A percentile compares a stretch with the other conserved stretches of the same genome.
Evolutionary conservation across 2,888 invertebrate species (phyloP).

Genomic region (Ornithoptera priamus): DNA sequence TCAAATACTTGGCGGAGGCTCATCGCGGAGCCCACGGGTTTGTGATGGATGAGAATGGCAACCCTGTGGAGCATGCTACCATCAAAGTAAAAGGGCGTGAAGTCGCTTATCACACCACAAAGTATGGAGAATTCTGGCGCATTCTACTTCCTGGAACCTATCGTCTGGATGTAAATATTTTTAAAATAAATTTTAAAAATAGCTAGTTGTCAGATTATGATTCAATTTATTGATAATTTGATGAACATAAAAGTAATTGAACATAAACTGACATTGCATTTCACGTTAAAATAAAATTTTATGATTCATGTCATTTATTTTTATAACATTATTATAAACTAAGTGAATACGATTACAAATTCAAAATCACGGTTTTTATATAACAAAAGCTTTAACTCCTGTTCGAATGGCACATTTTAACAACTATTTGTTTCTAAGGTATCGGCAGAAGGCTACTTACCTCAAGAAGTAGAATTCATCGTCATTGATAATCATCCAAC

Average conservation of each 20-base stretch:
- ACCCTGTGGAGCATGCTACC: constrained; percentile 88
- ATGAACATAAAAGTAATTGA: no score
- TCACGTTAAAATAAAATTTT: no score
- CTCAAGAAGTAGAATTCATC: constrained; percentile 91
- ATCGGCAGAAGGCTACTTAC: constrained; percentile 90
- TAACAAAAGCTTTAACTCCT: no score
- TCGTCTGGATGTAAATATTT: constrained; percentile 84
- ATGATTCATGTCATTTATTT: no score
- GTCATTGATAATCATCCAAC: constrained; percentile 93
- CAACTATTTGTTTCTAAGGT: constrained; percentile 76
- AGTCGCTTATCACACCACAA: constrained; percentile 91
- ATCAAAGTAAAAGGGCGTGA: constrained; percentile 90
- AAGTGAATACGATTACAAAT: no score
- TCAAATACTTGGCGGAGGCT: constrained; percentile 91
- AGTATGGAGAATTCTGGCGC: constrained; percentile 97
- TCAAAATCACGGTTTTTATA: no score
- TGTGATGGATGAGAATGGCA: constrained; percentile 87
- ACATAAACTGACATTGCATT: no score
- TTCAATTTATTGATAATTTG: no score
- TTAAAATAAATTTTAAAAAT: no score
- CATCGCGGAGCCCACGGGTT: constrained; percentile 95
- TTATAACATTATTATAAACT: no score
- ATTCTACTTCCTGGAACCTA: constrained; percentile 93
- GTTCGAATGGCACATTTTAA: no score
- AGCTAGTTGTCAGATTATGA: no score